These are phyloP conservation scores for Quadriops clusia DNA, from an alignment of 2,888 invertebrate genomes.

Conservation along the genomic window DNA sequence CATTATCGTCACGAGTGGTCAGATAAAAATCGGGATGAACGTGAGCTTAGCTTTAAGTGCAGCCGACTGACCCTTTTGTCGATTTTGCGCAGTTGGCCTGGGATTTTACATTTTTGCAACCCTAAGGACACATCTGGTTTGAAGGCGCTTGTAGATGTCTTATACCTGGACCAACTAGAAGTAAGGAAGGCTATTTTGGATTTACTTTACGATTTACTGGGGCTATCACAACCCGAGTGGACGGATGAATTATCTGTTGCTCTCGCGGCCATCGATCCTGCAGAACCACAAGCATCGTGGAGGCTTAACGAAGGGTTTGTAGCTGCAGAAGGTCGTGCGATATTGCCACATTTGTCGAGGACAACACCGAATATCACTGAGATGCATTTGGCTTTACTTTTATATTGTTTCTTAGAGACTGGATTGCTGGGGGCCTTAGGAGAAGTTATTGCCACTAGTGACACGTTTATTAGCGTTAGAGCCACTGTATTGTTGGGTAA, in stretches of 20 bases:
- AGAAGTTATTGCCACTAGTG: slow-evolving; percentile 82
- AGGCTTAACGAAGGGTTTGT: slow-evolving; percentile 86
- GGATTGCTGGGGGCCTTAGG: slow-evolving; percentile 81
- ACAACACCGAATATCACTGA: slow-evolving; percentile 83
- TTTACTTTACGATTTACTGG: slow-evolving; percentile 79
- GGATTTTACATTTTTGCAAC: slow-evolving; percentile 76
- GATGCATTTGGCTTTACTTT: slow-evolving; percentile 77
- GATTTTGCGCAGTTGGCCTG: slow-evolving; percentile 84
- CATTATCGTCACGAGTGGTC: slow-evolving; percentile 63
- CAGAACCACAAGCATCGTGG: slow-evolving; percentile 76
- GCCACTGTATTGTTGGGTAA: slow-evolving; percentile 77
- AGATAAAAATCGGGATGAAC: slow-evolving; percentile 60
- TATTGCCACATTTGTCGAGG: slow-evolving; percentile 76
- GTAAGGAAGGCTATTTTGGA: slow-evolving; percentile 88
- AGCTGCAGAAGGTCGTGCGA: slow-evolving; percentile 78
- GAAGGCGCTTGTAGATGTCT: slow-evolving; percentile 63
- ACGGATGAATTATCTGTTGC: slow-evolving; percentile 86
- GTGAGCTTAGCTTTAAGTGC: slow-evolving; percentile 73
- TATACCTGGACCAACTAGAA: slow-evolving; percentile 79
- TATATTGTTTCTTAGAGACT: slow-evolving; percentile 78
- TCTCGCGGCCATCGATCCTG: slow-evolving; percentile 77
- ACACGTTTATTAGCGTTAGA: slow-evolving; percentile 80
- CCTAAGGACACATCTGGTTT: slow-evolving; percentile 63
- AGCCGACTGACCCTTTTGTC: slow-evolving; percentile 75
- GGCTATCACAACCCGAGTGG: slow-evolving; percentile 82